Conservation (phyloP, 30 jellyfish, hydroid and myxozoan genomes). For the Calvadosia cruxmelitensis region DNA sequence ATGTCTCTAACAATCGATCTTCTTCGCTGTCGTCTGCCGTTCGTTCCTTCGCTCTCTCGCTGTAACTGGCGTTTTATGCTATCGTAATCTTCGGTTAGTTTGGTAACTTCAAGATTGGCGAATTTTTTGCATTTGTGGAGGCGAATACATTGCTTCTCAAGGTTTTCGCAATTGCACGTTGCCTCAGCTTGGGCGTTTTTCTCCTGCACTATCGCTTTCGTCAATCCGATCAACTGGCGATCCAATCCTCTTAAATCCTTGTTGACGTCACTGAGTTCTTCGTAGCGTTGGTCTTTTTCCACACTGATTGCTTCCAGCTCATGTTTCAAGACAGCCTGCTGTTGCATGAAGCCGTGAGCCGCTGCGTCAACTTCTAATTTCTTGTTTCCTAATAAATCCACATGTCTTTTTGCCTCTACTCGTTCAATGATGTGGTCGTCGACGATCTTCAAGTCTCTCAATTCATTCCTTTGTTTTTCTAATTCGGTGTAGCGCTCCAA, state of each 20-base stretch:
- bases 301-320: neutral
- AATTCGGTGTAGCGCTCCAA: neutral
- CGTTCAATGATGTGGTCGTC: neutral
- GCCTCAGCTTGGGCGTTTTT: neutral
- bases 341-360: neutral
- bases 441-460: neutral
- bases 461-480: neutral
- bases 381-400: neutral
- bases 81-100: too few relatives aligned
- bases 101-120: too few relatives aligned
- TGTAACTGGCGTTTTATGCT: too few relatives aligned
- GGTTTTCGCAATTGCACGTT: neutral
- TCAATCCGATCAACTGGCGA: neutral
- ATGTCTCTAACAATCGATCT: too few relatives aligned
- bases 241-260: neutral
- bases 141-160: neutral
- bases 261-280: neutral
- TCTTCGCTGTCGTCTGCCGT: too few relatives aligned
- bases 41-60: too few relatives aligned
- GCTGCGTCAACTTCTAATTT: neutral
- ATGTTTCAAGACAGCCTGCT: neutral
- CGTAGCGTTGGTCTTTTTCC: neutral
- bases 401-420: too few relatives aligned
- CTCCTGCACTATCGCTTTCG: neutral
- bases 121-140: neutral